Base-by-base conservation (phyloP, 92 coral and sea anemone genomes). In the Muricea muricata region DNA sequence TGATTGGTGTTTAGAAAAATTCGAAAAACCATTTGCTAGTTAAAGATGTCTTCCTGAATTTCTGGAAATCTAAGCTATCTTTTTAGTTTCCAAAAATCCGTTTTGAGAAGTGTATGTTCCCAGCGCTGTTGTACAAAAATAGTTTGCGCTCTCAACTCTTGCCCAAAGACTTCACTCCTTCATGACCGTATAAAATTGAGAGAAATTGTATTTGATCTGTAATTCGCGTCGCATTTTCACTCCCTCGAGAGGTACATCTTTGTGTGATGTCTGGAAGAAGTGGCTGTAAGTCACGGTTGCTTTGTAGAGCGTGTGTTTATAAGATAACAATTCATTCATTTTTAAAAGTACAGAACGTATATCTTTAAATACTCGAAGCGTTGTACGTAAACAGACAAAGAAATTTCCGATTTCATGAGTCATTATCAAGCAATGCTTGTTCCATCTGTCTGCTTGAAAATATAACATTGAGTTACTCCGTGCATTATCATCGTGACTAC, bases 201-300 rank as follows among this genome's bases (percentile, higher is more conserved):
- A 78, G 25, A 24, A 18, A 35, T 56, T 52, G 4, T 1, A 25
- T 52, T 52, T 52, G 60, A 7, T 20, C 23, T 34, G 50, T 75
- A 56, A 75, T 18, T 75, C 17, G 28, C 33, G 20, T 24, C 42
- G 33, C 26, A 10, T 57, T 37, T 78, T 78, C 83, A 78, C 83
- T 78, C 83, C 83, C 83, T 78, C 46, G 65, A 78, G 70, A 55
- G 83, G 83, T 78, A 37, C 28, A 78, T 35, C 35, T 30, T 37
- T 29, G 83, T 74, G 81, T 78, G 83, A 78, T 78, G 83, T 78
- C 83, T 78, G 83, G 83, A 63, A 63, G 30, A n/a, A 63, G 60
- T 52, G 37, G 70, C 37, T 63, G 70, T 63, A 26, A 63, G 37
- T 32, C 70, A 32, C 70, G 3, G 18, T 17, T 63, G 70, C 30